Percentiles rank a stretch among this genome's conserved stretches.
These are phyloP conservation scores for Melanogrammus aeglefinus DNA, from an alignment of 2,797 vertebrate genomes.

Conservation along the genomic window DNA sequence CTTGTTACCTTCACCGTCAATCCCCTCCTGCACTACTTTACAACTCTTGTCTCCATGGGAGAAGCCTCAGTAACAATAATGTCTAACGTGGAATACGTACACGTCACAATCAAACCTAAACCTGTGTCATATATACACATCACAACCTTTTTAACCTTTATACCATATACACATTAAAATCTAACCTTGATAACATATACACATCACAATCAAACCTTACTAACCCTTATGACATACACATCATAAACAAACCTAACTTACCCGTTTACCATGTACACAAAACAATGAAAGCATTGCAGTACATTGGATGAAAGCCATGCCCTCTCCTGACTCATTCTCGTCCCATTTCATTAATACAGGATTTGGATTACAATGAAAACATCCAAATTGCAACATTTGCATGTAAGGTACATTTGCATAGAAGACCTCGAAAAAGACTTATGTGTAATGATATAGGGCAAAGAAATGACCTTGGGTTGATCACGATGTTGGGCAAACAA, in stretches of 20 bases:
- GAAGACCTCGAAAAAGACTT: not conserved
- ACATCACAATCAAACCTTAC: not conserved
- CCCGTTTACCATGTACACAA: not conserved
- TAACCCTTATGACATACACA: not conserved
- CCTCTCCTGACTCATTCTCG: not conserved
- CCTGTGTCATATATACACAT: not conserved
- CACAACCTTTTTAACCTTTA: not conserved
- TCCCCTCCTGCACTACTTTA: conserved; percentile 61
- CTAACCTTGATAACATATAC: not conserved
- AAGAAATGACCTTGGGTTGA: not conserved
- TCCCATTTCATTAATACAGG: too few species aligned
- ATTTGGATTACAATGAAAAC: not conserved
- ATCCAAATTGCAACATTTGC: not conserved
- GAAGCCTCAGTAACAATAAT: too few species aligned
- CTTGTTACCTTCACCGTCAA: conserved; percentile 37
- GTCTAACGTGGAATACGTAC: not conserved
- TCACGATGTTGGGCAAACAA: conserved; percentile 31
- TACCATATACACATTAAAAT: not conserved
- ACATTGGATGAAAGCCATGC: not conserved
- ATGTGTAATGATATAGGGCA: too few species aligned
- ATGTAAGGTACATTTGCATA: not conserved
- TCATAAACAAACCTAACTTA: not conserved
- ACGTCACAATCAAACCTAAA: not conserved
- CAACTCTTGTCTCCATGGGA: not conserved
- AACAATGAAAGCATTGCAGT: not conserved